phyloP scores from a whole-genome alignment of 2,797 vertebrate species.

The Melanotaenia maccullochi region DNA sequence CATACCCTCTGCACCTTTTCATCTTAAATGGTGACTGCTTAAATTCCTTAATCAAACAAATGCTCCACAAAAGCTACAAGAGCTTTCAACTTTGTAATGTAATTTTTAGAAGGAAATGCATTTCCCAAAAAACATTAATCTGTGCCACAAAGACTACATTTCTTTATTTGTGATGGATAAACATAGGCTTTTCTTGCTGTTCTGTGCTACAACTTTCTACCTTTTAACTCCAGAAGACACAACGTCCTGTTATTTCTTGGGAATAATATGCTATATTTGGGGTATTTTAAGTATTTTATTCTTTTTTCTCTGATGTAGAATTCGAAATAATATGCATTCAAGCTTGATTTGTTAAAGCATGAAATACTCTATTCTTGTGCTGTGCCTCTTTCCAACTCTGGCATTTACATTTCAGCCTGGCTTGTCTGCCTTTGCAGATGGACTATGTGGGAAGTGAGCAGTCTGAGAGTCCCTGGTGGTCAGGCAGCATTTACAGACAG shows the following conservation, averaged over 20 bases:
- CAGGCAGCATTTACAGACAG: conserved; percentile 77
- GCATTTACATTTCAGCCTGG: conserved; percentile 78
- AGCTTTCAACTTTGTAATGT: background rate
- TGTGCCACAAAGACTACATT: background rate
- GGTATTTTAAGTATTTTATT: background rate
- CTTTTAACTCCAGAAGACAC: background rate
- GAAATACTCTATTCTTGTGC: conserved; percentile 49
- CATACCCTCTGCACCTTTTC: background rate
- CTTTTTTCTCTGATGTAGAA: conserved; percentile 16
- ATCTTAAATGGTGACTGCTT: background rate
- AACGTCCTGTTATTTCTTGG: background rate
- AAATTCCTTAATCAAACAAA: background rate
- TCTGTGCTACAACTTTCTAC: background rate
- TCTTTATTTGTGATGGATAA: conserved; percentile 1
- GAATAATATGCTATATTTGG: conserved; percentile 11
- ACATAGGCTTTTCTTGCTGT: background rate
- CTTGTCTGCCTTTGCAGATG: conserved; percentile 68
- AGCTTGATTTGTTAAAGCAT: conserved; percentile 33
- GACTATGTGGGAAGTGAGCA: conserved; percentile 65
- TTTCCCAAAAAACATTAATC: too few relatives aligned
- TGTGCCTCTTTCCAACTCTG: conserved; percentile 63
- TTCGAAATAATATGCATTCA: conserved; percentile 46
- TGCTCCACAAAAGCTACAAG: background rate
- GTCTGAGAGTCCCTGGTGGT: conserved; percentile 75
- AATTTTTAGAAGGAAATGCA: background rate